Conservation (phyloP, 2,888 invertebrate genomes). For the Stenoptilia bipunctidactyla region DNA sequence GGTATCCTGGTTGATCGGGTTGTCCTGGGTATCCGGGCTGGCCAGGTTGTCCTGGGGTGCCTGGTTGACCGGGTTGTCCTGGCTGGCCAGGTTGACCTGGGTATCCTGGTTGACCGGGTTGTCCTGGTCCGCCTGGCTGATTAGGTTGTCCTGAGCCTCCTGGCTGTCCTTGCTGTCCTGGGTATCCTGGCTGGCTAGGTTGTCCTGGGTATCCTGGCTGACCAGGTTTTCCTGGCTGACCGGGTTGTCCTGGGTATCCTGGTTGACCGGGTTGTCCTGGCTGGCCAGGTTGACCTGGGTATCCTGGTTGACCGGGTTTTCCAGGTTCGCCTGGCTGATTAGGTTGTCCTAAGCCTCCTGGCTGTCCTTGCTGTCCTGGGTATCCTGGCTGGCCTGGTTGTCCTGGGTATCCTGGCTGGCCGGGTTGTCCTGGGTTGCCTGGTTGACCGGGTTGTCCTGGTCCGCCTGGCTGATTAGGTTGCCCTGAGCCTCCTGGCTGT, state of each 20-base stretch:
- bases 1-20: conserved; percentile 23
- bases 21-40: conserved; percentile 7
- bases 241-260: too few species aligned
- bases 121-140: too few species aligned
- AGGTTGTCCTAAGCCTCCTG: conserved; percentile 13
- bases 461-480: conserved; percentile 16
- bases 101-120: conserved; percentile 16
- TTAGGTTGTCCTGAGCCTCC: conserved; percentile 18
- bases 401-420: conserved; percentile 2
- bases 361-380: conserved; percentile 17
- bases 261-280: conserved; percentile 18
- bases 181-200: conserved; percentile 16
- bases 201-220: conserved; percentile 18
- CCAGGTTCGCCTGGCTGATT: conserved; percentile 15
- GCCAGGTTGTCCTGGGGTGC: conserved; percentile 12
- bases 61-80: conserved; percentile 21
- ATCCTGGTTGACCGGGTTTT: conserved; percentile 8
- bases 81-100: conserved; percentile 20
- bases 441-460: background rate
- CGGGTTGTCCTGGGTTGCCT: background rate
- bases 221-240: too few species aligned
- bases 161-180: conserved; percentile 31
- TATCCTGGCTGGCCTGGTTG: conserved; percentile 12
- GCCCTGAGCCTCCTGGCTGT: conserved; percentile 16
- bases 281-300: conserved; percentile 25